Base-by-base conservation (phyloP, 2,113 vertebrate species). In the Callithrix jacchus region DNA sequence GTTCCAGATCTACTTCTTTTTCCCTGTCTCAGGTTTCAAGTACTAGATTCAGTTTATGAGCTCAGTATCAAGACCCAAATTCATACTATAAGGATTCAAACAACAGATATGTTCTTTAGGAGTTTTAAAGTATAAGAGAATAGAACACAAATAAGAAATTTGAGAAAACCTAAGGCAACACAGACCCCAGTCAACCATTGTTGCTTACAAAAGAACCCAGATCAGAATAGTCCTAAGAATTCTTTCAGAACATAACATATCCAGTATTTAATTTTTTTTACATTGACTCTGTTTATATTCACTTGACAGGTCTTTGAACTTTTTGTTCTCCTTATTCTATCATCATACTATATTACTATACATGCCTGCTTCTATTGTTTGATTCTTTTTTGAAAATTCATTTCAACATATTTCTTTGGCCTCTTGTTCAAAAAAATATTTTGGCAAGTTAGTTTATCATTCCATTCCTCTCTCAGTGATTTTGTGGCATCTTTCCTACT, bases 391-490 rank as follows among this genome's bases (percentile, higher is more conserved):
- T 17, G 8, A 77, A 93, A 92, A 88, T 32, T 87, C n/a, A 82
- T 80, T 95, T 93, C 23, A 82, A 71, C 13, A 92, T 92, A 91
- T 95, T 25, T 73, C 52, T 86, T 94, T 88, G 37, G 35, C 8
- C 8, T 86, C 95, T 95, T 91, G 17, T 93, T 97, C 66, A 97
- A 35, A 81, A 66, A 14, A 94, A 83, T 95, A 93, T 85, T 94
- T 81, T 85, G 49, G 70, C 30, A 95, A 91, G n/a, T 86, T n/a
- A 96, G 20, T 71, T 94, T 18, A 35, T 96, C 58, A 74, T 76
- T 94, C 30, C 21, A 89, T 83, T 83, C 5, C 12, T 95, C 74
- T 93, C 14, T 95, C 73, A 79, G 47, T 79, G 68, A 93, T 74
- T 91, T 61, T 91, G 30, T 83, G 68, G 23, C 32, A 77, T 92